A percentile compares a stretch with the other conserved stretches of the same genome.
Evolutionary conservation across 2,888 invertebrate species (phyloP).

Genomic region (Pyrrhia umbra): DNA sequence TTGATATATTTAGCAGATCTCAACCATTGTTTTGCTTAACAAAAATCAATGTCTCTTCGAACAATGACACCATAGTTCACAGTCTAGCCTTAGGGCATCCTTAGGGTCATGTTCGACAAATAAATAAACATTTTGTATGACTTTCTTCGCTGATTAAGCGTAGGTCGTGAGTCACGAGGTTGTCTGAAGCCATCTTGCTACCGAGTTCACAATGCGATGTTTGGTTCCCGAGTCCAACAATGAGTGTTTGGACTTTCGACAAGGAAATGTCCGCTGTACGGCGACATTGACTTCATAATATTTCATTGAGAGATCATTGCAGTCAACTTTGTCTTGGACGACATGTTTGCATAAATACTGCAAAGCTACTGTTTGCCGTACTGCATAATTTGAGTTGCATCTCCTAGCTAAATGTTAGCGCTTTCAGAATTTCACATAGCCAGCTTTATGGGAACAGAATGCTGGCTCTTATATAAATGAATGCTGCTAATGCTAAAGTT

Average conservation of each 20-base stretch:
- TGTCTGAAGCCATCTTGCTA: slow-evolving; percentile 83
- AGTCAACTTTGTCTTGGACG: slow-evolving; percentile 35
- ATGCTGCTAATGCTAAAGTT: background rate
- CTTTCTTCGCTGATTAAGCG: slow-evolving; percentile 84
- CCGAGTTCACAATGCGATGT: slow-evolving; percentile 72
- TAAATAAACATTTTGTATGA: slow-evolving; percentile 86
- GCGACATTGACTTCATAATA: slow-evolving; percentile 55
- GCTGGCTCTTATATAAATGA: background rate
- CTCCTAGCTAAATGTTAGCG: slow-evolving; percentile 1
- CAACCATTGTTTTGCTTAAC: slow-evolving; percentile 50
- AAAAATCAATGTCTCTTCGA: slow-evolving; percentile 71
- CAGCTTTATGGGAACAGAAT: slow-evolving; percentile 2
- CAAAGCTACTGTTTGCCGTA: slow-evolving; percentile 19
- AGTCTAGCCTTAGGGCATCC: slow-evolving; percentile 60
- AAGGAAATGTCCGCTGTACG: slow-evolving; percentile 58
- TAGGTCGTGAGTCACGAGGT: slow-evolving; percentile 87
- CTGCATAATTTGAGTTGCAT: slow-evolving; percentile 7
- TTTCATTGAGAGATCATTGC: slow-evolving; percentile 48
- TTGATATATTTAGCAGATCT: slow-evolving; percentile 55
- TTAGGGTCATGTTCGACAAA: slow-evolving; percentile 80
- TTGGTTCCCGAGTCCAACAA: slow-evolving; percentile 62
- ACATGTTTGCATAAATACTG: slow-evolving; percentile 30
- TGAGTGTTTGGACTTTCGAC: slow-evolving; percentile 66
- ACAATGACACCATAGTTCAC: slow-evolving; percentile 68
- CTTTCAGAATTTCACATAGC: slow-evolving; percentile 11